phyloP scores from a whole-genome alignment of 2,888 invertebrate species.

The Synanthedon andrenaeformis region DNA sequence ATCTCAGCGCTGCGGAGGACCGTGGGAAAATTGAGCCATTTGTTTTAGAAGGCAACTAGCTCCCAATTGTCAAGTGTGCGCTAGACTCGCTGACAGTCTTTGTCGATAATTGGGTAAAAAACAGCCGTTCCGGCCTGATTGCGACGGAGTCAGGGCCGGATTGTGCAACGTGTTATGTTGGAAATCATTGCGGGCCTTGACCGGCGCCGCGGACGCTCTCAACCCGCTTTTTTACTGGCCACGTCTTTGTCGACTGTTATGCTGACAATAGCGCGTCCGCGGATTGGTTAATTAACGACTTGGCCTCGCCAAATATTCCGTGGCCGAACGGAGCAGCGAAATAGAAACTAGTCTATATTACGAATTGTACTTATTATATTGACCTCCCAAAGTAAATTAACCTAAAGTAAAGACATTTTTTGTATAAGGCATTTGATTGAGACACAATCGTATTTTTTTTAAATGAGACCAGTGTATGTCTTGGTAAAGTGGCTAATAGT shows the following conservation, averaged over 20 bases:
- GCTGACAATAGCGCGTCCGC: not conserved
- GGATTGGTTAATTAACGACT: constrained; percentile 6
- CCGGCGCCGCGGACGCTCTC: constrained; percentile 41
- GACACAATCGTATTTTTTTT: no score
- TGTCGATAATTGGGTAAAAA: constrained; percentile 51
- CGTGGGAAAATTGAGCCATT: constrained; percentile 53
- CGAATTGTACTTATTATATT: not conserved
- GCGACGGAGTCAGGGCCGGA: constrained; percentile 52
- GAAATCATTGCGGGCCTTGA: constrained; percentile 55
- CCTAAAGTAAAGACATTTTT: no score
- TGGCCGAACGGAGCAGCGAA: no score
- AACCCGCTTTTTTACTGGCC: constrained; percentile 30
- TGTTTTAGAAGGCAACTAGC: constrained; percentile 30
- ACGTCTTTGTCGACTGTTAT: constrained; percentile 5
- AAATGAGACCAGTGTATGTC: no score
- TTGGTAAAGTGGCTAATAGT: no score
- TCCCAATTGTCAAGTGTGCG: constrained; percentile 2
- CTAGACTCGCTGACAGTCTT: constrained; percentile 17
- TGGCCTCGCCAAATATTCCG: constrained; percentile 11
- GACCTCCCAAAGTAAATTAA: not conserved
- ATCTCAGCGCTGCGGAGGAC: constrained; percentile 33
- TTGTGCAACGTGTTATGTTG: constrained; percentile 50
- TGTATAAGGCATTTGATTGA: no score
- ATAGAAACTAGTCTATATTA: not conserved
- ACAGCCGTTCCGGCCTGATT: constrained; percentile 65